Evolutionary conservation across 2,888 invertebrate species (phyloP).

Genomic region (Spicauda simplicius): DNA sequence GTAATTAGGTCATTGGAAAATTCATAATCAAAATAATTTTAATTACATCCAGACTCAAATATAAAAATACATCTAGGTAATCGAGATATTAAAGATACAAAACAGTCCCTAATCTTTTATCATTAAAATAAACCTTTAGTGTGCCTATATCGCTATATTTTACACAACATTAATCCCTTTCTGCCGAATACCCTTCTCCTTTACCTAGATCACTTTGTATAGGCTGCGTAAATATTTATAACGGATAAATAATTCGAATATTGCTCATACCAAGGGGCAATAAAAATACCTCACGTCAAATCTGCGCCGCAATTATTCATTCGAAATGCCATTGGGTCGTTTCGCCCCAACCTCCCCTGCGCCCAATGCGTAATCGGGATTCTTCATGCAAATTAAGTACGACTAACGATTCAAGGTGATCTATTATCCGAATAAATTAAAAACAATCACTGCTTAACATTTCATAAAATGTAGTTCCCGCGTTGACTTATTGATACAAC

Average conservation of each 20-base stretch:
- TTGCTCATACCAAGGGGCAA: slow-evolving; percentile 65
- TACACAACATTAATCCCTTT: slow-evolving; percentile 20
- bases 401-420: slow-evolving; percentile 39
- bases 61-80: no score
- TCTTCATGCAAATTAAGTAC: slow-evolving; percentile 46
- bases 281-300: slow-evolving; percentile 80
- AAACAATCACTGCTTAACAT: neutral
- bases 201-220: slow-evolving; percentile 20
- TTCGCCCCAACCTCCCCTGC: slow-evolving; percentile 46
- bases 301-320: slow-evolving; percentile 76
- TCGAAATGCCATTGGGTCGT: slow-evolving; percentile 68
- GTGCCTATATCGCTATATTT: neutral
- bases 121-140: no score
- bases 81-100: no score
- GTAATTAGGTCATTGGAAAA: neutral
- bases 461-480: neutral
- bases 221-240: slow-evolving; percentile 44
- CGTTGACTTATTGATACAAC: no score
- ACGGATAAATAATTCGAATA: slow-evolving; percentile 63
- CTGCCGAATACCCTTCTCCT: slow-evolving; percentile 8
- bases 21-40: no score
- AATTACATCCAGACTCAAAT: no score
- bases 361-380: slow-evolving; percentile 43
- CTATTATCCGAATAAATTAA: slow-evolving; percentile 8
- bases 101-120: no score